A percentile compares a stretch with the other conserved stretches of the same genome.
Conservation (phyloP, 2,797 vertebrate species). For the Netta rufina region DNA sequence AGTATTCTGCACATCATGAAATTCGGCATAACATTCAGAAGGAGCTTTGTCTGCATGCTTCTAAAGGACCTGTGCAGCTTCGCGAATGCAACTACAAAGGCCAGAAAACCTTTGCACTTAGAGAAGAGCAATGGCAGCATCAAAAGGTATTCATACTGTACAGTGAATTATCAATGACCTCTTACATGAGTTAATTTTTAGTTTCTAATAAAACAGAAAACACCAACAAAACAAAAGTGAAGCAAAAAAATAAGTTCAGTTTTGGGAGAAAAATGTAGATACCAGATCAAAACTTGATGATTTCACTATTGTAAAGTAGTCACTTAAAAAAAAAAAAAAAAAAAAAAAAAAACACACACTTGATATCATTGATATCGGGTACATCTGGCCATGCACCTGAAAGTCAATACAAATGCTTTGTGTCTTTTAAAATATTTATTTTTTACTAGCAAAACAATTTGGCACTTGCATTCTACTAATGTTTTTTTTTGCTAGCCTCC, state of each 20-base stretch:
- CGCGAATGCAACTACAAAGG: constrained; percentile 90
- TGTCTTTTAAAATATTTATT: neutral
- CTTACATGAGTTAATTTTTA: neutral
- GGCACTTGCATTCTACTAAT: neutral
- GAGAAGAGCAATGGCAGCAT: constrained; percentile 91
- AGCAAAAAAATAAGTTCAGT: neutral
- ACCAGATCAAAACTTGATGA: neutral
- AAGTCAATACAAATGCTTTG: neutral
- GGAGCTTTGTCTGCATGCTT: constrained; percentile 92
- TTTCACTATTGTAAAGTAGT: neutral
- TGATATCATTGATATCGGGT: neutral
- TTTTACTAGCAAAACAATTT: neutral
- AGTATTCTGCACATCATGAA: constrained; percentile 90
- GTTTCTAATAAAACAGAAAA: neutral
- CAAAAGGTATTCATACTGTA: constrained; percentile 82
- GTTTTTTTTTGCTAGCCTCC: neutral
- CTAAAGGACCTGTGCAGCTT: constrained; percentile 83
- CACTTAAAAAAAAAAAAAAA: neutral
- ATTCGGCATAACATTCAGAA: constrained; percentile 97
- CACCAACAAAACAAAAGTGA: neutral
- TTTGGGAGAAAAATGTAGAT: neutral
- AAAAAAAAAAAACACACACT: neutral
- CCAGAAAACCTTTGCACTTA: constrained; percentile 77
- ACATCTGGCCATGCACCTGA: neutral
- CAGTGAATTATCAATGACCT: neutral